Base-by-base conservation (phyloP, 1,140 invertebrate species). In the Trichonephila inaurata region DNA sequence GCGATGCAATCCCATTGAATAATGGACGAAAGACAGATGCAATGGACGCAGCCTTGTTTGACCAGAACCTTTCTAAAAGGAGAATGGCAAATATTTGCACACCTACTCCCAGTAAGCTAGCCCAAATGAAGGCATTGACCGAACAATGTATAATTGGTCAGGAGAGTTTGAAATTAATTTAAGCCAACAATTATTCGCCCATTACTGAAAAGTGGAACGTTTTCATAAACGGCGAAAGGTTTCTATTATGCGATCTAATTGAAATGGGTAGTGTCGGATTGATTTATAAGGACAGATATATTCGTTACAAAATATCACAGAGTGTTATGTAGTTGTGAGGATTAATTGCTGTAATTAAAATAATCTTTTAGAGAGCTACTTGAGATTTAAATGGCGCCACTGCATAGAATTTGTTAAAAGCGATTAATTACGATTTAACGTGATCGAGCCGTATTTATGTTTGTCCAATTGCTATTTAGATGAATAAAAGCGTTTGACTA, bases 41-140 rank as follows among this genome's bases (percentile, higher is more conserved):
- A 77, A 6, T 1, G 72, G 72, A 77, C 16, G 69, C 24, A 33
- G 28, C 6, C 28, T 19, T 40, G 72, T 77, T 77, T 77, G 28
- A 77, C 72, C 28, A 40, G 72, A 77, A 40, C 33, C 72, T 10
- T 40, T 77, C 16, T 40, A 77, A 77, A 77, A 77, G 72, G 72
- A 33, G 72, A 77, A 77, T 40, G 28, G 72, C 28, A 77, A 77
- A 77, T 77, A 77, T 77, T 77, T 77, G 72, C 72, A 77, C 72
- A 77, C 69, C 24, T 77, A 77, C 3, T 28, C 69, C 28, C 24
- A 40, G 7, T 6, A 28, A 7, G 14, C 72, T 40, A 18, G 72
- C 14, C 72, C 72, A 28, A 77, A 77, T 77, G 5, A 77, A 77
- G 72, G 24, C 28, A 77, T 77, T 77, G 72, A 19, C 72, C 33